Evolutionary conservation across 2,888 invertebrate genomes (phyloP).

Genomic region (Limnephilus lunatus): DNA sequence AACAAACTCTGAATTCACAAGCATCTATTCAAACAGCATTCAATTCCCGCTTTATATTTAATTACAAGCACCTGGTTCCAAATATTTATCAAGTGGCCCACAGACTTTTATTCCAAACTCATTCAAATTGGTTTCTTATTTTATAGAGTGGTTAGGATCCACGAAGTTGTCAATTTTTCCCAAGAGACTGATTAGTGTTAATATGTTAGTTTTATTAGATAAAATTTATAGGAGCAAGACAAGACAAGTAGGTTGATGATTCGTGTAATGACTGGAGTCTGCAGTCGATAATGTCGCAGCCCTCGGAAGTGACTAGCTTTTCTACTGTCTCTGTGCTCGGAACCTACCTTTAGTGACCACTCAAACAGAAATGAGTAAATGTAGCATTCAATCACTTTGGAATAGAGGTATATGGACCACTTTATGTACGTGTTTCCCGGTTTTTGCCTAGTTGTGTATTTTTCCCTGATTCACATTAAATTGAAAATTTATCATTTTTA

Average conservation of each 20-base stretch:
- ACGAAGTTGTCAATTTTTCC: no score
- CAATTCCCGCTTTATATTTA: slow-evolving; percentile 1
- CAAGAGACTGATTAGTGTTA: no score
- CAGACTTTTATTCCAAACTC: background rate
- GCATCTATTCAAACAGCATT: slow-evolving; percentile 52
- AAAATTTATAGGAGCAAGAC: no score
- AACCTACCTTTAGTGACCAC: background rate
- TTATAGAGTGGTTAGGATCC: no score
- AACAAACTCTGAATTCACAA: slow-evolving; percentile 18
- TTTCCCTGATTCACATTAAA: background rate
- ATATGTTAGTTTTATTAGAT: no score
- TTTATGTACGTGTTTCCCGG: background rate
- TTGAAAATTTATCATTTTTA: background rate
- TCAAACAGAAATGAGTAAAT: background rate
- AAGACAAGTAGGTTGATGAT: no score
- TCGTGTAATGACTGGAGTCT: no score
- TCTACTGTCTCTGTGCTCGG: no score
- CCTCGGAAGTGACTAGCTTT: no score
- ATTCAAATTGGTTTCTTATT: no score
- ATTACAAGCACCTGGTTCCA: background rate
- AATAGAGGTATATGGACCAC: background rate
- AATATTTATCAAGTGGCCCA: background rate
- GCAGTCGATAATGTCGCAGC: no score
- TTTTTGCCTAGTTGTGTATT: background rate
- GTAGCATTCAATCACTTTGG: background rate